These are phyloP conservation scores for Pterocles gutturalis DNA, from an alignment of 2,113 vertebrate genomes.

Conservation along the genomic window DNA sequence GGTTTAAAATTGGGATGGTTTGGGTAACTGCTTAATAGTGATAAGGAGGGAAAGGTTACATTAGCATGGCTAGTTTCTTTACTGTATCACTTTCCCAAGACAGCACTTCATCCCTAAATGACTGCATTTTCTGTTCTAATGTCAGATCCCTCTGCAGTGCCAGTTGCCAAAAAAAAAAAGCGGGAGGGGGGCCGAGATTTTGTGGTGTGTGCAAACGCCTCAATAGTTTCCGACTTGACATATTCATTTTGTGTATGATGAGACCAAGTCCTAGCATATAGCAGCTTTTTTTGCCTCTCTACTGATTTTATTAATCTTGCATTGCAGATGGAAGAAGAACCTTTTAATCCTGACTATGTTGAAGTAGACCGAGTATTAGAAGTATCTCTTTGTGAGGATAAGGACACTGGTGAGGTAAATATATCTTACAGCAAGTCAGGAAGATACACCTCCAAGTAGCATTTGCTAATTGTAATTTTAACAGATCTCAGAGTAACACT, in stretches of 20 bases:
- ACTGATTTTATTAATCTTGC: slow-evolving; percentile 17
- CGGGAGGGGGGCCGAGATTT: neutral
- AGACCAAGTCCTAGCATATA: neutral
- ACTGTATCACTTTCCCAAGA: neutral
- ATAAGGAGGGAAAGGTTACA: neutral
- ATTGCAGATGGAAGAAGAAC: slow-evolving; percentile 95
- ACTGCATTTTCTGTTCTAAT: neutral
- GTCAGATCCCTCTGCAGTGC: neutral
- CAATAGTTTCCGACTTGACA: neutral
- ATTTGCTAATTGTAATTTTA: neutral
- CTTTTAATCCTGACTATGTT: slow-evolving; percentile 97
- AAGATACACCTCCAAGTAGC: neutral
- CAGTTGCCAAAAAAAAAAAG: too few species aligned
- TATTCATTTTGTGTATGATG: neutral
- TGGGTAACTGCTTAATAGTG: neutral
- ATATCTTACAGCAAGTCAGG: neutral
- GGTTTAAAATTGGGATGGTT: neutral
- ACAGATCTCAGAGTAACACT: neutral
- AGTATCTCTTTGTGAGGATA: slow-evolving; percentile 98
- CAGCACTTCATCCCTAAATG: neutral
- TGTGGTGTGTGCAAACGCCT: neutral
- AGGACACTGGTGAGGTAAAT: slow-evolving; percentile 95
- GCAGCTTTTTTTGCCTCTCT: neutral
- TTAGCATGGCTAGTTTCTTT: neutral
- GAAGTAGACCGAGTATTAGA: slow-evolving; percentile 97